Conservation (phyloP, 2,888 invertebrate species). For the Ornithoptera priamus region DNA sequence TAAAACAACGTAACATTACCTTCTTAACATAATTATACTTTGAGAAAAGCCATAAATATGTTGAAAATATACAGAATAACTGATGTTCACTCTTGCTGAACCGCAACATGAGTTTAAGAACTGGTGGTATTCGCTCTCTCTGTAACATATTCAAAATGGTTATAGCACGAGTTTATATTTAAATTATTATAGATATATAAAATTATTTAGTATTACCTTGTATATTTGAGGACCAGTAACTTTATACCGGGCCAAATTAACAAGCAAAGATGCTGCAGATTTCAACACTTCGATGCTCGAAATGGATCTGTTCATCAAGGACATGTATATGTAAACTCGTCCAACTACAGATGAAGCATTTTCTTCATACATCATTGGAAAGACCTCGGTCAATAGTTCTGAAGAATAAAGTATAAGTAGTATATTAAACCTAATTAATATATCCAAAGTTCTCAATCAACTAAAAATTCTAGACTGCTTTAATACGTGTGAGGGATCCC, state of each 20-base stretch:
- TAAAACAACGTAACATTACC: slow-evolving; percentile 39
- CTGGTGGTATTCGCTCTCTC: slow-evolving; percentile 79
- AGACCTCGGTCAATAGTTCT: slow-evolving; percentile 70
- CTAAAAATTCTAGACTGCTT: too few relatives aligned
- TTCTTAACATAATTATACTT: slow-evolving; percentile 72
- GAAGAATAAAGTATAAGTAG: slow-evolving; percentile 35
- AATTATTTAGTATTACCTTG: slow-evolving; percentile 56
- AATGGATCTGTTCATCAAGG: slow-evolving; percentile 78
- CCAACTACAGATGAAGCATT: slow-evolving; percentile 57
- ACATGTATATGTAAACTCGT: slow-evolving; percentile 66
- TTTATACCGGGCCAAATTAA: slow-evolving; percentile 83
- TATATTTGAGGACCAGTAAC: slow-evolving; percentile 82
- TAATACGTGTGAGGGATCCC: too few relatives aligned
- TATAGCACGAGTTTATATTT: background rate
- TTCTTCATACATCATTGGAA: slow-evolving; percentile 66
- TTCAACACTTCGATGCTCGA: slow-evolving; percentile 81
- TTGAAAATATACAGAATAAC: slow-evolving; percentile 82
- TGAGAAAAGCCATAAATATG: slow-evolving; percentile 84
- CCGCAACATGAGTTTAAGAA: slow-evolving; percentile 83
- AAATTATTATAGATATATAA: background rate
- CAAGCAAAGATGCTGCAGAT: slow-evolving; percentile 79
- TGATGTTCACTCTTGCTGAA: slow-evolving; percentile 84
- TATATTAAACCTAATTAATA: background rate
- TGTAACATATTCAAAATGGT: slow-evolving; percentile 42
- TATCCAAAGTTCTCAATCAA: too few relatives aligned